phyloP scores from a whole-genome alignment of 2,113 vertebrate genomes.

The Otis tarda region DNA sequence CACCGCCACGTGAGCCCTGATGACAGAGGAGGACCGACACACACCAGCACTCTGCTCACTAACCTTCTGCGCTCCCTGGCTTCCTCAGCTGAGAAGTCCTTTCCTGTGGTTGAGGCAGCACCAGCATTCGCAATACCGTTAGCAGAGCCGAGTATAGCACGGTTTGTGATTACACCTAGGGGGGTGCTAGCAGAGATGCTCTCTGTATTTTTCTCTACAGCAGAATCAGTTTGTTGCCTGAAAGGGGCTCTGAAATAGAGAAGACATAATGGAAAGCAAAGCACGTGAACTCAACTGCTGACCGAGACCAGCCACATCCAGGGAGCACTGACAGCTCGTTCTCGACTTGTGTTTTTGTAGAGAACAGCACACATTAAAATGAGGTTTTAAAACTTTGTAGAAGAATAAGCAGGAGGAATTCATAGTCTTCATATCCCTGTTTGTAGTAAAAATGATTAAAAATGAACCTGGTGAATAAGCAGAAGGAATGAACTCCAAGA shows the following conservation, averaged over 20 bases:
- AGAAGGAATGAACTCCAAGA: neutral
- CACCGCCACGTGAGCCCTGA: neutral
- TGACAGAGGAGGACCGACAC: neutral
- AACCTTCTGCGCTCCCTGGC: constrained; percentile 77
- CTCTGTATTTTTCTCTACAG: constrained; percentile 71
- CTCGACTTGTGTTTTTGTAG: neutral
- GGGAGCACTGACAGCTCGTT: neutral
- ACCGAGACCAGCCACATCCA: neutral
- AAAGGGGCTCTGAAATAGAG: constrained; percentile 76
- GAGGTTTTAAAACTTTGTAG: neutral
- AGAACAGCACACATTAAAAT: neutral
- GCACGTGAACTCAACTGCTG: constrained; percentile 37
- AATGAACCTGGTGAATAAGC: neutral
- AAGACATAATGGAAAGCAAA: constrained; percentile 61
- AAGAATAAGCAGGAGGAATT: neutral
- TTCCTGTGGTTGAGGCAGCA: constrained; percentile 48
- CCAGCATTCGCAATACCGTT: constrained; percentile 50
- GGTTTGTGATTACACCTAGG: constrained; percentile 77
- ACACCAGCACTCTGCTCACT: constrained; percentile 24
- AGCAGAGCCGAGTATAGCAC: constrained; percentile 61
- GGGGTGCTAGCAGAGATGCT: constrained; percentile 66
- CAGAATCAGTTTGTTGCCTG: constrained; percentile 69
- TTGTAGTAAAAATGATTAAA: neutral
- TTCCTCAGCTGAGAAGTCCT: constrained; percentile 71
- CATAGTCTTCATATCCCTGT: neutral